Base-by-base conservation (phyloP, 1,140 invertebrate species). In the Lepidotrigona ventralis region DNA sequence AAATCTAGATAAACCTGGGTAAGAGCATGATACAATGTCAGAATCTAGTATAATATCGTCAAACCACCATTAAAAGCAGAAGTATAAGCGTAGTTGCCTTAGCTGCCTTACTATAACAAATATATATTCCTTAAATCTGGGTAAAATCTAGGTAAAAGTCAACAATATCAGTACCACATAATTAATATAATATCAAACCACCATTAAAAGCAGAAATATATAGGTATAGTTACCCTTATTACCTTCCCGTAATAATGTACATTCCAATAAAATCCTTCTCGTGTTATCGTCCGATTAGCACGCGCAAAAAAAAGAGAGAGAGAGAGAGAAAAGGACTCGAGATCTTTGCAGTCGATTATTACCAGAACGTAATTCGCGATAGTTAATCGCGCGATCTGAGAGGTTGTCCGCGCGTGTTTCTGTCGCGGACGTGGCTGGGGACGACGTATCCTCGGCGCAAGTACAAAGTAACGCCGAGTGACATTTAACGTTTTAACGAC, bases 401-500 rank as follows among this genome's bases (percentile, higher is more conserved):
- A 46, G 46, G 33, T 39, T 46, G 39, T 46, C 17, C 15, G 21
- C 39, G 39, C 68, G 14, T 6, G 46, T 51, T 12, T 12, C 3
- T 9, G 46, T 26, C 70, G 46, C 23, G n/a, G 70, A 46, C 33
- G 33, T 46, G 29, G 8, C 14, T 23, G 5, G 8, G 14, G 14
- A 60, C 58, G 58, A 33, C 1, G 66, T 46, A 8, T 46, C 39
- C 19, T 4, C 4, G 29, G 21, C 33, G 19, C 33, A 1, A 39
- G 11, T 23, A 56, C 26, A 12, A 11, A 33, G 21, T 77, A 77
- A 77, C 21, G 39, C 21, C 75, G 39, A 29, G 58, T 64, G 75
- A 77, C 75, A 64, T 77, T 77, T 54, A 46, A 53, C 63, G 63
- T 53, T 53, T 68, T 68, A 68, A 78, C 76, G 60, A 53, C 63